phyloP scores from a whole-genome alignment of 2,797 vertebrate genomes.

The Amblyopsis hoosieri region DNA sequence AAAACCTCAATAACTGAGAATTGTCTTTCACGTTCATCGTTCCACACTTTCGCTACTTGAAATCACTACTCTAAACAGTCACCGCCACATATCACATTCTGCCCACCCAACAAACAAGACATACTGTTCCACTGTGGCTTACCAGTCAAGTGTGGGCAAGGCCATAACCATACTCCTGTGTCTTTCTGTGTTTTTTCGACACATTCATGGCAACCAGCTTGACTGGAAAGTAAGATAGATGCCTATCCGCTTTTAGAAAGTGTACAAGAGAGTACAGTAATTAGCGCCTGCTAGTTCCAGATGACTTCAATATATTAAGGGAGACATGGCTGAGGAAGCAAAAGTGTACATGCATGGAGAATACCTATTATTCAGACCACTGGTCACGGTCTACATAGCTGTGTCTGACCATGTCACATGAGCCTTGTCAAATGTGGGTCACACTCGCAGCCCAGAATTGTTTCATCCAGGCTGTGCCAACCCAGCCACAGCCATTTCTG shows the following conservation, averaged over 20 bases:
- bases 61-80: too few species aligned
- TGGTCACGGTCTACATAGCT: background rate
- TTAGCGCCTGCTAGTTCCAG: slow-evolving; percentile 23
- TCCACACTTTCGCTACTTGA: too few species aligned
- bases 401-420: slow-evolving; percentile 8
- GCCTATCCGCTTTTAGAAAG: slow-evolving; percentile 27
- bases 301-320: slow-evolving; percentile 43
- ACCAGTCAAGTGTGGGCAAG: too few species aligned
- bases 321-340: slow-evolving; percentile 21
- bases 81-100: too few species aligned
- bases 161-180: too few species aligned
- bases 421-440: slow-evolving; percentile 3
- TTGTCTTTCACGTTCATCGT: too few species aligned
- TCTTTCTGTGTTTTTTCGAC: too few species aligned
- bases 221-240: slow-evolving; percentile 7
- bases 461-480: background rate
- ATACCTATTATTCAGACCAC: background rate
- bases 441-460: background rate
- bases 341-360: slow-evolving; percentile 5
- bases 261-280: slow-evolving; percentile 9
- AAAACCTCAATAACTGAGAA: too few species aligned
- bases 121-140: too few species aligned
- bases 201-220: too few species aligned
- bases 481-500: background rate
- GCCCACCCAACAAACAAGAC: too few species aligned